Conservation (phyloP, 2,113 vertebrate genomes). For the Menidia beryllina region DNA sequence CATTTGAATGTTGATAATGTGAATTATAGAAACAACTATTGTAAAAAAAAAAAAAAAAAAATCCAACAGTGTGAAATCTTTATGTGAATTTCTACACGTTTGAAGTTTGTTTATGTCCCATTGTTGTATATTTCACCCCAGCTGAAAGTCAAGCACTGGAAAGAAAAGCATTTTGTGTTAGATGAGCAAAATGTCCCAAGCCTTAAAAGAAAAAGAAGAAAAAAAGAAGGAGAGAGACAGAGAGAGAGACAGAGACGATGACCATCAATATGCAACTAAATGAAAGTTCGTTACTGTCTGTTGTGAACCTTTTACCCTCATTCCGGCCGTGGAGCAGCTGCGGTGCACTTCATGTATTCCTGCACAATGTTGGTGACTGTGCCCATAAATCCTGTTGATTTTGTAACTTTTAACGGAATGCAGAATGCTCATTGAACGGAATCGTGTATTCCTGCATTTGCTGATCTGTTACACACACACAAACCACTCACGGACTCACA, state of each 20-base stretch:
- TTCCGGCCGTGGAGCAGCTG: slow-evolving; percentile 55
- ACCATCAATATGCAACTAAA: slow-evolving; percentile 73
- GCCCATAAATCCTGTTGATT: slow-evolving; percentile 65
- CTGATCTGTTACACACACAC: slow-evolving; percentile 12
- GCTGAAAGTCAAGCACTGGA: slow-evolving; percentile 35
- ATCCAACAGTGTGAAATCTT: slow-evolving; percentile 53
- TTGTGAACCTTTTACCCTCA: slow-evolving; percentile 64
- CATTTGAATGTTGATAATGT: slow-evolving; percentile 70
- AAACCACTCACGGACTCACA: neutral
- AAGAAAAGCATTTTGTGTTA: slow-evolving; percentile 25
- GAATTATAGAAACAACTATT: too few relatives aligned
- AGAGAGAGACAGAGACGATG: slow-evolving; percentile 28
- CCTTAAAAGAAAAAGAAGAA: slow-evolving; percentile 71
- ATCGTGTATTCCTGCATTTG: neutral
- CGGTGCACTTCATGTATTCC: slow-evolving; percentile 69
- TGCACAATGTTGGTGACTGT: slow-evolving; percentile 71
- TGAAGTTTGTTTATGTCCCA: slow-evolving; percentile 55
- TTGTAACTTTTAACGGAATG: slow-evolving; percentile 61
- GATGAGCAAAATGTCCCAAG: slow-evolving; percentile 54
- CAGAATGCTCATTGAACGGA: slow-evolving; percentile 50
- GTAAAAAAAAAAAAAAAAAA: slow-evolving; percentile 49
- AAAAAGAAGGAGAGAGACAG: neutral
- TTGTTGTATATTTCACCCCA: slow-evolving; percentile 60
- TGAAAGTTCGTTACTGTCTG: slow-evolving; percentile 63
- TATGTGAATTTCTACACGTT: slow-evolving; percentile 56